Base-by-base conservation (phyloP, 2,888 invertebrate species). In the Eupithecia pulchellata region DNA sequence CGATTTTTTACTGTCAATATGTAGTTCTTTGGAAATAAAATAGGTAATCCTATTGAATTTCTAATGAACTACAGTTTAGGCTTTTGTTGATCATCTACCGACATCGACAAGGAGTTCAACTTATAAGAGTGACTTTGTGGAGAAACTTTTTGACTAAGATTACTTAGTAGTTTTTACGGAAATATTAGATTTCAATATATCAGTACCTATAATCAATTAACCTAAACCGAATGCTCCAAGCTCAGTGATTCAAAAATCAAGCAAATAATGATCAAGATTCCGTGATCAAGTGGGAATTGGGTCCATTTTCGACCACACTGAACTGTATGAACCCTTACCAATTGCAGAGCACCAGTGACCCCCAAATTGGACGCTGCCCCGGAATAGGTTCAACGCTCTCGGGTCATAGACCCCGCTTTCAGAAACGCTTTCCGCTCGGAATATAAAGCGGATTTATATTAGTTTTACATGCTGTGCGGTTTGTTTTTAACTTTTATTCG, bases 341-440 rank as follows among this genome's bases (percentile, higher is more conserved):
- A 67, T 76, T 66, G 73, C 75, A 66, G 27, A 65, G 70, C 64
- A 65, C 65, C 25, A 57, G 52, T 77, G 76, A 77, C 77, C 77
- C 74, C 73, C 76, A 74, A 77, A 77, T 71, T 72, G 71, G 66
- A 68, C 66, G 71, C 36, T 69, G 68, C 70, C 65, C 75, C 63
- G 71, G 64, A 58, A 66, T 63, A 58, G 73, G 77, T 77, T 77
- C 77, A 77, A 76, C 73, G 77, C 61, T 73, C 77, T 64, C 64
- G 69, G 77, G 74, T 77, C 77, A 72, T 57, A 71, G 77, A 55
- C 61, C 76, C 27, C 66, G 42, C 72, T 77, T 77, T 77, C 77
- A 76, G 77, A 74, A 69, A 69, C 72, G 74, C 76, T 73, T 75
- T 72, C 75, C 73, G 72, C 69, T 67, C 65, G 69, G 71, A 65